Percentiles rank a stretch among this genome's conserved stretches.
Evolutionary conservation across 2,113 vertebrate species (phyloP).

Genomic region (Ancistrus triradiatus): DNA sequence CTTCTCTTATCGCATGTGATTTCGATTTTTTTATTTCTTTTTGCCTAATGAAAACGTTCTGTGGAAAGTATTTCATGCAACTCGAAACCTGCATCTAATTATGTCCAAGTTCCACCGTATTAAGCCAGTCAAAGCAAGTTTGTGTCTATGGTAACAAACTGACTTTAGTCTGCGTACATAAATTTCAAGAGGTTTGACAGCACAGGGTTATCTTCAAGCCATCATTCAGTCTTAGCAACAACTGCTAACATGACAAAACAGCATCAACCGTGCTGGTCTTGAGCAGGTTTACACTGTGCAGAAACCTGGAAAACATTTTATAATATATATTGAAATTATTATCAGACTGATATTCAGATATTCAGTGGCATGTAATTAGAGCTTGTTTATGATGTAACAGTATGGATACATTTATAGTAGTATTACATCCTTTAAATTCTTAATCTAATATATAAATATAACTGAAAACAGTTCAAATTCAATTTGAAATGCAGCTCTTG

Average conservation of each 20-base stretch:
- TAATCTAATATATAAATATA: too few species aligned
- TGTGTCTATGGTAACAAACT: background rate
- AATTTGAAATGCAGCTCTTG: too few species aligned
- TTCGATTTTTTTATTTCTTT: background rate
- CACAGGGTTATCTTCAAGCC: background rate
- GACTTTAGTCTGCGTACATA: background rate
- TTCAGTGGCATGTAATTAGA: too few species aligned
- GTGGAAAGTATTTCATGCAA: background rate
- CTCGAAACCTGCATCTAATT: background rate
- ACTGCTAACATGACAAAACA: background rate
- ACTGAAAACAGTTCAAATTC: too few species aligned
- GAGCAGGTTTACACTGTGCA: too few species aligned
- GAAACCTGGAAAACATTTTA: too few species aligned
- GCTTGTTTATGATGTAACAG: too few species aligned
- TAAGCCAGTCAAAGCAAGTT: background rate
- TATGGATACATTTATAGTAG: too few species aligned
- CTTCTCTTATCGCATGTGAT: background rate
- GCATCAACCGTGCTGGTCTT: background rate
- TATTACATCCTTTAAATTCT: too few species aligned
- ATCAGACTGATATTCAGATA: too few species aligned
- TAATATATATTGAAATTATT: too few species aligned
- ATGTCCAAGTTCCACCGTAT: background rate
- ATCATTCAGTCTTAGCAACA: too few species aligned
- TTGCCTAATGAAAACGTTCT: background rate
- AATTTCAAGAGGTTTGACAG: background rate